Base-by-base conservation (phyloP, 2,113 vertebrate species). In the Vanacampus margaritifer region DNA sequence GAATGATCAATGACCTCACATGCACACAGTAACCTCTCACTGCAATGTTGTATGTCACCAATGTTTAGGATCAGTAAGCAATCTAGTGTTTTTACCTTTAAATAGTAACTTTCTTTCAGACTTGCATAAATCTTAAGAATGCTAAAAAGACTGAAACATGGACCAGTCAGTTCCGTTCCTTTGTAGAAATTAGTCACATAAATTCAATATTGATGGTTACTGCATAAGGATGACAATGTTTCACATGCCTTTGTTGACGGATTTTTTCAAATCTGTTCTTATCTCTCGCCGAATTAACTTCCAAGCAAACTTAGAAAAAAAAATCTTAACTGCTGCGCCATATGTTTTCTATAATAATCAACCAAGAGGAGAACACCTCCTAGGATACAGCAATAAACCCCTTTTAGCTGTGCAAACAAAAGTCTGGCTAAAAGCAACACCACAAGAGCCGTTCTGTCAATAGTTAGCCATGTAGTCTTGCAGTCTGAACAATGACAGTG, bases 311-410 rank as follows among this genome's bases (percentile, higher is more conserved):
- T 65, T 43, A 14, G 2, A 2, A 14, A 65, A n/a, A 51, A 65
- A 64, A 3, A 48, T 12, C 16, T 21, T 0, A 17, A 11, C 60
- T 23, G 48, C 60, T 23, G 39, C 24, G 68, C 59, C 2, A 2
- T 0, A 14, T 41, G 45, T 51, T 58, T 68, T 11, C 11, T 68
- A 66, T 79, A 87, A 88, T 89, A 24, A 87, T 83, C 79, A 83
- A 86, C 81, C 74, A 77, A 60, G 32, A 26, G 36, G 0, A 0
- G 46, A 61, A 0, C 7, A 23, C 43, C 41, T 46, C 17, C 43
- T 48, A 73, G 9, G 26, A 64, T 32, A 41, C 5, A 39, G 54
- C 71, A 48, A 75, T 71, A 83, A 76, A 70, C 39, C 41, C 19
- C 35, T 35, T 24, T 35, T 43, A n/a, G 45, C 36, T 46, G 56